Conservation (phyloP, 2,113 vertebrate species). For the Cynoglossus semilaevis region DNA sequence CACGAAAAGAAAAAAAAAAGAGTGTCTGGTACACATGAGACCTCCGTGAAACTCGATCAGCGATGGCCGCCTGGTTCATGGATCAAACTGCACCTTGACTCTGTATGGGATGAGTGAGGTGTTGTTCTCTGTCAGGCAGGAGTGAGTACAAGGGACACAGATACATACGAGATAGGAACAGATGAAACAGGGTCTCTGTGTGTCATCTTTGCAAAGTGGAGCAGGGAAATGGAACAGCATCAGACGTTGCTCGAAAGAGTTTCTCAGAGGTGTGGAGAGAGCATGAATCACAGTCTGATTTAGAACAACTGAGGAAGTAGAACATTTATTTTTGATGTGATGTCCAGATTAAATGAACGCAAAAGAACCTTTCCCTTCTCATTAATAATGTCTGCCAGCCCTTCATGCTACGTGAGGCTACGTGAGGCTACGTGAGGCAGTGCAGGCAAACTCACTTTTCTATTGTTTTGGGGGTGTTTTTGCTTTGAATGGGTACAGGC, state of each 20-base stretch:
- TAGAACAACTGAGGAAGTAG: constrained; percentile 20
- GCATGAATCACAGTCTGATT: not conserved
- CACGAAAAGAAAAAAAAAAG: constrained; percentile 42
- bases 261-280: not conserved
- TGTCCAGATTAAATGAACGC: constrained; percentile 7
- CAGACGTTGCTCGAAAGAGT: too few relatives aligned
- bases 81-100: constrained; percentile 75
- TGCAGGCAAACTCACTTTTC: constrained; percentile 42
- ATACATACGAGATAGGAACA: constrained; percentile 22
- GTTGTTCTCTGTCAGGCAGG: constrained; percentile 39
- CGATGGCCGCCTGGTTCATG: constrained; percentile 64
- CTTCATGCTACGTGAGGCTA: constrained; percentile 56
- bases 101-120: constrained; percentile 48
- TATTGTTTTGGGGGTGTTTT: constrained; percentile 27
- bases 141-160: constrained; percentile 16
- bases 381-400: constrained; percentile 16
- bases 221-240: too few relatives aligned
- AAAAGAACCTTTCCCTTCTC: constrained; percentile 45
- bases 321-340: constrained; percentile 29
- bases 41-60: constrained; percentile 73
- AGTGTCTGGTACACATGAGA: constrained; percentile 55
- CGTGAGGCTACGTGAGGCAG: constrained; percentile 56
- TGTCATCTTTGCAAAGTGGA: too few relatives aligned
- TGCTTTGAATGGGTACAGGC: constrained; percentile 18
- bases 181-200: constrained; percentile 1